These are phyloP conservation scores for Agrochola lota DNA, from an alignment of 2,888 invertebrate species.

Conservation along the genomic window DNA sequence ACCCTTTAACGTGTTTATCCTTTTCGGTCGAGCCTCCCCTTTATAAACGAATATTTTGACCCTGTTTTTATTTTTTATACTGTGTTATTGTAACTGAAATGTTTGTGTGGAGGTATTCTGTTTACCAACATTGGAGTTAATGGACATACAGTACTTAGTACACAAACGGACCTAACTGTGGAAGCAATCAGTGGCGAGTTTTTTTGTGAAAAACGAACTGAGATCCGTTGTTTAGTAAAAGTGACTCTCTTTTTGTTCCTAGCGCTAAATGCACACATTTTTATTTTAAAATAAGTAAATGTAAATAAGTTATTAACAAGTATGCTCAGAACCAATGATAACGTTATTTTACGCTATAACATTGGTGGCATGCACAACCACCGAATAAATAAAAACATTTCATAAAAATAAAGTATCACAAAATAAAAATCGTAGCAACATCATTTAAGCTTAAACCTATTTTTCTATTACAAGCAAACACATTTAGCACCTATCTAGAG, in stretches of 20 bases:
- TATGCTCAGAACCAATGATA: background rate
- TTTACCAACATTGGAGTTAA: constrained; percentile 64
- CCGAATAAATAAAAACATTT: background rate
- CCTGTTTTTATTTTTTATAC: constrained; percentile 76
- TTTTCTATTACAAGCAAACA: constrained; percentile 54
- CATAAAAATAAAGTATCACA: background rate
- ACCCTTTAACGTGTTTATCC: constrained; percentile 90
- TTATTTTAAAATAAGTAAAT: background rate
- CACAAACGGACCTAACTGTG: constrained; percentile 29
- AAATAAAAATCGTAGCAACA: constrained; percentile 1
- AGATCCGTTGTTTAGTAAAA: constrained; percentile 25
- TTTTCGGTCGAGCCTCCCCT: constrained; percentile 84
- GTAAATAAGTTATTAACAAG: background rate
- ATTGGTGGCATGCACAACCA: background rate
- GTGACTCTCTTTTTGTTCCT: background rate
- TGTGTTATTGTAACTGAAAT: constrained; percentile 69
- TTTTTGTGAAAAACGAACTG: constrained; percentile 33
- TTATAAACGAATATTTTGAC: constrained; percentile 80
- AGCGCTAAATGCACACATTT: background rate
- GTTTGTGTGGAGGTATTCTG: constrained; percentile 64
- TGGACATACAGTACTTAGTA: constrained; percentile 55
- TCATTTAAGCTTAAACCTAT: constrained; percentile 46
- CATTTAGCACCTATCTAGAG: constrained; percentile 68
- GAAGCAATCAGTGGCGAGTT: constrained; percentile 34
- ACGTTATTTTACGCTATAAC: background rate